Evolutionary conservation across 2,888 invertebrate species (phyloP), one percentile per base, ranked within the genome.

Genomic region (Coenonympha arcania): DNA sequence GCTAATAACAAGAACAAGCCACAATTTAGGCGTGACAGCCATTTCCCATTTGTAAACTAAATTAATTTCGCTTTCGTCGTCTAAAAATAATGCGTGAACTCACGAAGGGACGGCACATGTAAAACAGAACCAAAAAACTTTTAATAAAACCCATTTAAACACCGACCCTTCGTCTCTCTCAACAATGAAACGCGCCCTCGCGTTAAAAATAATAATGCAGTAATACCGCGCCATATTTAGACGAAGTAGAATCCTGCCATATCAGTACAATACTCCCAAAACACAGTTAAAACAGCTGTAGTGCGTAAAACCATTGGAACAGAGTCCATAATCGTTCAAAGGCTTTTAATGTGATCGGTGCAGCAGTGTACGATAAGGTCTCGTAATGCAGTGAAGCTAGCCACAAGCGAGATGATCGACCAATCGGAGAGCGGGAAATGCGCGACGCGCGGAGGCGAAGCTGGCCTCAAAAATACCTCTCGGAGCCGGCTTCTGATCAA

Each of bases 391-490:
- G 57, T 68, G 81, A 82, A 82, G 83, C 77, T 64, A 61, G 79
- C 66, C 33, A 43, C 73, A 50, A 53, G 46, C 52, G 60, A 57
- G 42, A 59, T 58, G 56, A 56, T 60, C 58, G 56, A 66, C 85
- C 85, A 85, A 85, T 83, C 68, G 67, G 57, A 64, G 68, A 46
- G 56, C 70, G 52, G 56, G 59, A 43, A 59, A 47, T 62, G 57
- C 57, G 58, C 69, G 65, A 64, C 56, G 71, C 72, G 85, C 81
- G 85, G 85, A 85, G 85, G 85, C 85, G 85, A 79, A 54, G 66
- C 62, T 65, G 57, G 68, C 79, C 74, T 83, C 82, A 84, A 85
- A 44, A 84, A 83, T 73, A 74, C 84, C 79, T 76, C 78, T 70
- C 79, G 73, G 75, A 55, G 60, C 58, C 57, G 61, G 57, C 52